A percentile compares a stretch with the other conserved stretches of the same genome.
These are phyloP conservation scores for Electrophaes corylata DNA, from an alignment of 2,888 invertebrate genomes.

Conservation along the genomic window DNA sequence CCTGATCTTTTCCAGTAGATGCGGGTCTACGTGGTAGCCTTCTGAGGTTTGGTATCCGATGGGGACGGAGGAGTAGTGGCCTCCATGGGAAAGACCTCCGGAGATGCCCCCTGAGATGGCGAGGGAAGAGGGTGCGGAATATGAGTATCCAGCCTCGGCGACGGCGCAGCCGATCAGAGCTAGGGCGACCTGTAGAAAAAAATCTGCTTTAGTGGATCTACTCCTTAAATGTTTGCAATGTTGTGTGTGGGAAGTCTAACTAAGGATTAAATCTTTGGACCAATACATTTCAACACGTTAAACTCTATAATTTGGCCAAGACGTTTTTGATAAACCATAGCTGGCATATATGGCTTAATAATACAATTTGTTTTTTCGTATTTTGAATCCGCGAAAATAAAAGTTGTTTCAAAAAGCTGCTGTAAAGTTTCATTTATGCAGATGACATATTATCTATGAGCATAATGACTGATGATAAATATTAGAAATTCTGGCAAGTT, in stretches of 20 bases:
- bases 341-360: too few species aligned
- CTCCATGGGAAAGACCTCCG: constrained; percentile 87
- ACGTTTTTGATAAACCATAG: too few species aligned
- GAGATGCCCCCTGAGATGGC: constrained; percentile 86
- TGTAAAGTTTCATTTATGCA: not conserved
- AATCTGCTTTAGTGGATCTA: not conserved
- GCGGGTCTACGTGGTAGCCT: constrained; percentile 92
- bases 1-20: constrained; percentile 92
- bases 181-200: constrained; percentile 83
- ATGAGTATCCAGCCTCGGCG: constrained; percentile 91
- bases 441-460: not conserved
- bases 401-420: not conserved
- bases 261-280: not conserved
- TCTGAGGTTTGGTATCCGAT: constrained; percentile 91
- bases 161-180: constrained; percentile 90
- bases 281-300: too few species aligned
- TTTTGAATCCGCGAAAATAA: not conserved
- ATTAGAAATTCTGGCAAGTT: not conserved
- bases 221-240: not conserved
- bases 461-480: not conserved
- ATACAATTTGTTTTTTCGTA: too few species aligned
- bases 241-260: not conserved
- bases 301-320: not conserved
- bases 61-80: constrained; percentile 90
- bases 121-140: constrained; percentile 78